A percentile compares a stretch with the other conserved stretches of the same genome.
These are phyloP conservation scores for Oxyscelio sp. DNA, from an alignment of 2,888 invertebrate species.

Conservation along the genomic window DNA sequence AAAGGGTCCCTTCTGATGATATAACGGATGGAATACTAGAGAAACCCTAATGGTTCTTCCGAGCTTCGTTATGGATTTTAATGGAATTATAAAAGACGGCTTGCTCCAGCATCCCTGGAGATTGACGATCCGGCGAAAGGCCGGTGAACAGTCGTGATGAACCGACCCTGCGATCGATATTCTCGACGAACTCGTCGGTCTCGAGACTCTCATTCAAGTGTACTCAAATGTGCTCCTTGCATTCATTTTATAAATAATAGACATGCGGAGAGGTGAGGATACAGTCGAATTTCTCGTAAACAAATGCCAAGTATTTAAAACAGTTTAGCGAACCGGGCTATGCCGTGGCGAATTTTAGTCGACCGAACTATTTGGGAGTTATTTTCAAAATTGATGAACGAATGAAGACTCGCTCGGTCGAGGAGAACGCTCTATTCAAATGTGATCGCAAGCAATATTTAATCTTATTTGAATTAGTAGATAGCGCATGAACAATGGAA, in stretches of 20 bases:
- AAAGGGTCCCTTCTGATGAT: conserved; percentile 25
- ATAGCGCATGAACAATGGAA: conserved; percentile 20
- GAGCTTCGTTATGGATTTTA: conserved; percentile 43
- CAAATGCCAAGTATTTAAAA: conserved; percentile 59
- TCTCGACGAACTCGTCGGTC: conserved; percentile 62
- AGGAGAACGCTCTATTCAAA: conserved; percentile 19
- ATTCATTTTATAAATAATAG: conserved; percentile 66
- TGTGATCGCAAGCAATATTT: conserved; percentile 23
- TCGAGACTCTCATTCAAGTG: conserved; percentile 51
- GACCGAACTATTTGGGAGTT: neutral
- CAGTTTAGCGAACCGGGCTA: conserved; percentile 13
- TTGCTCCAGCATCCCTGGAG: conserved; percentile 55
- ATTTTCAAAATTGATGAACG: conserved; percentile 31
- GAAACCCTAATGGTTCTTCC: conserved; percentile 21
- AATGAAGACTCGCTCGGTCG: neutral
- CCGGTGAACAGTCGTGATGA: conserved; percentile 64
- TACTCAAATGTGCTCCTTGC: conserved; percentile 55
- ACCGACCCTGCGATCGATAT: conserved; percentile 57
- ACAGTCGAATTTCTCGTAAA: conserved; percentile 55
- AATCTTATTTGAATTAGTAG: conserved; percentile 50
- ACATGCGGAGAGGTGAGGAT: conserved; percentile 48
- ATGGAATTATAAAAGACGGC: conserved; percentile 24
- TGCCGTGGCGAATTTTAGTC: conserved; percentile 2
- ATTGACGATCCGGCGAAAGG: conserved; percentile 75
- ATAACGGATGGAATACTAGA: conserved; percentile 30